Base-by-base conservation (phyloP, 2,797 vertebrate genomes). In the Delichon dasypus region DNA sequence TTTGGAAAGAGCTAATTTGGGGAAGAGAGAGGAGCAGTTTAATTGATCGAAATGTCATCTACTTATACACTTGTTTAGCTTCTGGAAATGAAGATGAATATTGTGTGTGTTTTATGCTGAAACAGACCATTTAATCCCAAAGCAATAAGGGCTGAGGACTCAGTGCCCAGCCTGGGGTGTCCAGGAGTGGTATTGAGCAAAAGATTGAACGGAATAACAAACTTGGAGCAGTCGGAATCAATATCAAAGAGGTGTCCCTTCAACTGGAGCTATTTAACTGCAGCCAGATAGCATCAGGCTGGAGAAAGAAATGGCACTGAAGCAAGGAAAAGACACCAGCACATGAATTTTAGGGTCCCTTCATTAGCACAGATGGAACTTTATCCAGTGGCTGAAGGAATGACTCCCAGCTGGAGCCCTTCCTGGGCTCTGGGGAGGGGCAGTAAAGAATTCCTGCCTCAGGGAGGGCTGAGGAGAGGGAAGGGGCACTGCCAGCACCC, bases 51-150 rank as follows among this genome's bases (percentile, higher is more conserved):
- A 94, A 94, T 95, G 90, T 85, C 95, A 91, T 76, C 91, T 91
- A 34, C 94, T 87, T 67, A 70, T 22, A 85, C 55, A 84, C 78
- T 82, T 80, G 51, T 80, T 86, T 45, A 36, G 54, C 55, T 50
- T 71, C 55, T 57, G 75, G 88, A 95, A 93, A 96, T 94, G 58
- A 95, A 95, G 95, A 96, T 94, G 50, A 95, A 96, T 96, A 71
- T 30, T 76, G 38, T 94, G 89, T 90, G 42, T 91, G 71, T 65
- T 83, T 93, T 86, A 48, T 88, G 62, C 81, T 90, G 87, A 91
- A 96, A 73, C 80, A 93, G 70, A 67, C 34, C 88, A 91, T 95
- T 96, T 90, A 92, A 90, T 93, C 84, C 38, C 51, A 76, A 87
- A 73, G 62, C 67, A 83, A 32, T 47, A 77, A 88, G 36, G 73